Conservation (phyloP, 2,113 vertebrate species). For the Tenrec ecaudatus region DNA sequence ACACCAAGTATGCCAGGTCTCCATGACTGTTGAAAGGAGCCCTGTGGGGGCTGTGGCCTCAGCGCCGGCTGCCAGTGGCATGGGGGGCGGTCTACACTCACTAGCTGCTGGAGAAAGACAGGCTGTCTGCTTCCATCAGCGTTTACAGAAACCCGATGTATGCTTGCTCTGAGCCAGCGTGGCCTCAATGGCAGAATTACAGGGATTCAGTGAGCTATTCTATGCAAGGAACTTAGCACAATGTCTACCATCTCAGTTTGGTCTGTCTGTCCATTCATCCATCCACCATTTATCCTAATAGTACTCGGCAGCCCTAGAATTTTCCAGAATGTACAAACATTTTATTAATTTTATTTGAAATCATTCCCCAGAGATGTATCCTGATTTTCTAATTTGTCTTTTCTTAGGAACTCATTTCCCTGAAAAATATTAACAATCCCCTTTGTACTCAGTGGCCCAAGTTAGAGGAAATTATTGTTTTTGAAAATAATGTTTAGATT, state of each 20-base stretch:
- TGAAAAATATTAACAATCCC: not conserved
- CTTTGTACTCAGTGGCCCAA: not conserved
- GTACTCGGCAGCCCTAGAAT: not conserved
- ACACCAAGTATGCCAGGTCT: not conserved
- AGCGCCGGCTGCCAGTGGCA: too few species aligned
- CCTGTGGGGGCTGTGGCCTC: too few species aligned
- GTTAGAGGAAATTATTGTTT: not conserved
- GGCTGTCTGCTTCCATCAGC: too few species aligned
- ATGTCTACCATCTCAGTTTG: not conserved
- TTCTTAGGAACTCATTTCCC: not conserved
- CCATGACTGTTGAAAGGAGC: not conserved
- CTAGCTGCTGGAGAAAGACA: too few species aligned
- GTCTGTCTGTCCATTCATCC: not conserved
- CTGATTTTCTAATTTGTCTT: not conserved
- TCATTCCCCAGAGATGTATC: not conserved
- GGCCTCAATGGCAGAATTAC: too few species aligned
- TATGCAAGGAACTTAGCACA: not conserved
- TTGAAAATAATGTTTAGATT: not conserved
- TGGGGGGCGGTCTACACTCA: too few species aligned
- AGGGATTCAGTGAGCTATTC: not conserved
- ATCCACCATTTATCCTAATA: not conserved
- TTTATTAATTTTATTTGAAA: not conserved
- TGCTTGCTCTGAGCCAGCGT: too few species aligned
- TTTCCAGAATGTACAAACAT: not conserved
- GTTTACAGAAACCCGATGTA: too few species aligned